Evolutionary conservation across 2,888 invertebrate species (phyloP).

Genomic region (Thumatha senex): DNA sequence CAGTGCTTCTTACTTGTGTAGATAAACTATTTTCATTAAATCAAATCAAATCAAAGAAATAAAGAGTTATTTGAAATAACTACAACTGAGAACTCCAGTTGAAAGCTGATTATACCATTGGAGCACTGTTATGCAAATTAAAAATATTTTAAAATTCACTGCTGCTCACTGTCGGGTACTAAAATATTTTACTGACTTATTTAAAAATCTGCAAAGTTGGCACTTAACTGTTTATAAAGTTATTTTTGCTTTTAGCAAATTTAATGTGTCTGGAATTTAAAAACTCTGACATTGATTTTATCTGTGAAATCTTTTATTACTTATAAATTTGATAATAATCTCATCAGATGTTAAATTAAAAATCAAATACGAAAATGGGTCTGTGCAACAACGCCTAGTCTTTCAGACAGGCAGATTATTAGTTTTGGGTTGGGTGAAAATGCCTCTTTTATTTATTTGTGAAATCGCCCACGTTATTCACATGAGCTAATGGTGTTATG

Average conservation of each 20-base stretch:
- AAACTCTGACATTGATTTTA: background rate
- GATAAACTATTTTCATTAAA: background rate
- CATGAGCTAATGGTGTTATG: too few relatives aligned
- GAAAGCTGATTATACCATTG: conserved; percentile 20
- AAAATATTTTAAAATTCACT: conserved; percentile 26
- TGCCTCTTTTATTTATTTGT: too few relatives aligned
- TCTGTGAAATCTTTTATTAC: too few relatives aligned
- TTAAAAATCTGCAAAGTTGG: conserved; percentile 6
- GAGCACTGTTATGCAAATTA: conserved; percentile 31
- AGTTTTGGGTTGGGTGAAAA: too few relatives aligned
- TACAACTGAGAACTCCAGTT: conserved; percentile 20
- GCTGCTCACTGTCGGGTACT: conserved; percentile 12
- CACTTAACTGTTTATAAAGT: conserved; percentile 5
- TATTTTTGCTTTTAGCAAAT: background rate
- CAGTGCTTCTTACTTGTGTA: background rate
- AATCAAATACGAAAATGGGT: too few relatives aligned
- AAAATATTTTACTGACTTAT: conserved; percentile 19
- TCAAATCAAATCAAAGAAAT: conserved; percentile 9
- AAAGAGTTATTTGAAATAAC: conserved; percentile 14
- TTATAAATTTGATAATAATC: too few relatives aligned
- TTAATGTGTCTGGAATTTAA: background rate
- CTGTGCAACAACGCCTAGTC: too few relatives aligned
- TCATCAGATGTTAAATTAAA: too few relatives aligned
- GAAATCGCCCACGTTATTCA: too few relatives aligned
- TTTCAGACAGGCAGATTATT: too few relatives aligned